Evolutionary conservation across 2,888 invertebrate genomes (phyloP), one percentile per base, ranked within the genome.

Genomic region (Lobophora halterata): DNA sequence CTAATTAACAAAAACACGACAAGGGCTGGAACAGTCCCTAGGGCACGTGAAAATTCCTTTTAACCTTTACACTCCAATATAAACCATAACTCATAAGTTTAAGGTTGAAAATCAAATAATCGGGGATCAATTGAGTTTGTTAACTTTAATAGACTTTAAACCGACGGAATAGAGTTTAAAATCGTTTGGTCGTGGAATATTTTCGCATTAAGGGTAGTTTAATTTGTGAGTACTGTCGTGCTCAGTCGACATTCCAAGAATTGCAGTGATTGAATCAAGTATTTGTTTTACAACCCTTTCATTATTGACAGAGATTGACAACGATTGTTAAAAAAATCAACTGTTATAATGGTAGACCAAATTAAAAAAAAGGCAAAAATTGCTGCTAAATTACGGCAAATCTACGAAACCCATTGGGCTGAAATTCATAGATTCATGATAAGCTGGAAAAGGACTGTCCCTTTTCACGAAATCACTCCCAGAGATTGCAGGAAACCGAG

Each of bases 1-100:
- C 49, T 47, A 52, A 52, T 52, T 52, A 52, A 49, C 49, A 34
- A 43, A n/a, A 49, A 42, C 45, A 46, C 25, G 31, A 41, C 32
- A 46, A 45, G 45, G 36, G 44, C 37, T 36, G 41, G 36, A 35
- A 34, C 34, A 17, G 21, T 39, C 51, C 46, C 30, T 11, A 28
- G 33, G 28, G 41, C 16, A 11, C 14, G 28, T 35, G 20, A 26
- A 46, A 41, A 24, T 33, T 18, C 9, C 13, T 27, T 7, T 8
- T 9, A 9, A 13, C 11, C 24, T 7, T 10, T 3, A 1, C 14
- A 27, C 8, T 3, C 19, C 6, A 46, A 2, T 32, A 19, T 24
- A n/a, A 19, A 23, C 38, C 28, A 16, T 41, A 45, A n/a, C 5
- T 1, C 3, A 1, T 1, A 4, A 3, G 6, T 2, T 36, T 38